Evolutionary conservation across 2,113 vertebrate genomes (phyloP), one percentile per base, ranked within the genome.

Genomic region (Silurus asotus): DNA sequence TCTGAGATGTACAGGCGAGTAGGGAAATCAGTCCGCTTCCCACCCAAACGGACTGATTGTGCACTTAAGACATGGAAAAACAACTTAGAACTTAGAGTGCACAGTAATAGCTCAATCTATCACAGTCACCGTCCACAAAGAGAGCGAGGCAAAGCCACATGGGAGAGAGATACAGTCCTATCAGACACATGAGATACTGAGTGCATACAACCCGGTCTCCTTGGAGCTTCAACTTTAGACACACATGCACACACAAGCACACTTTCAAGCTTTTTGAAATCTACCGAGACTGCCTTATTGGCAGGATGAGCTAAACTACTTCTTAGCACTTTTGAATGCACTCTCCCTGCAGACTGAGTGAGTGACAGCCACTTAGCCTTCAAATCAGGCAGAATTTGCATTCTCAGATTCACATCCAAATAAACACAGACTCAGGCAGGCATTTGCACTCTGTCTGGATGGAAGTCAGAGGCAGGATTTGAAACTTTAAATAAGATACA

Each of bases 91-190:
- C 89, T 88, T 90, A 90, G 88, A 91, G 93, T 91, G 92, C 87
- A 82, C 84, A 88, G 87, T 93, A 94, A 94, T 93, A 91, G 91
- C 87, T 90, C 91, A 92, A 93, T 94, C 92, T 88, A 93, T 94
- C 92, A 90, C 25, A 84, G 89, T 90, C 88, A 84, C 86, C n/a
- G 2, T 77, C 51, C 61, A 87, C 82, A 45, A 56, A 49, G 55
- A 56, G 55, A 49, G 28, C 6, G 55, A 61, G 23, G 56, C 56
- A 86, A 69, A 62, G 65, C 67, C 25, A 81, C 77, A 81, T 37
- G 77, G 49, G 45, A 81, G 45, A 72, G 20, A 51, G 10, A 85
- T 64, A 49, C 48, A 20, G 28, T 84, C 62, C 37, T 84, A 25
- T 70, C 48, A 85, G 83, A 55, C 72, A 85, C 74, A 65, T 77